Evolutionary conservation across 2,113 vertebrate species (phyloP), one percentile per base, ranked within the genome.

Genomic region (Sylvia atricapilla): DNA sequence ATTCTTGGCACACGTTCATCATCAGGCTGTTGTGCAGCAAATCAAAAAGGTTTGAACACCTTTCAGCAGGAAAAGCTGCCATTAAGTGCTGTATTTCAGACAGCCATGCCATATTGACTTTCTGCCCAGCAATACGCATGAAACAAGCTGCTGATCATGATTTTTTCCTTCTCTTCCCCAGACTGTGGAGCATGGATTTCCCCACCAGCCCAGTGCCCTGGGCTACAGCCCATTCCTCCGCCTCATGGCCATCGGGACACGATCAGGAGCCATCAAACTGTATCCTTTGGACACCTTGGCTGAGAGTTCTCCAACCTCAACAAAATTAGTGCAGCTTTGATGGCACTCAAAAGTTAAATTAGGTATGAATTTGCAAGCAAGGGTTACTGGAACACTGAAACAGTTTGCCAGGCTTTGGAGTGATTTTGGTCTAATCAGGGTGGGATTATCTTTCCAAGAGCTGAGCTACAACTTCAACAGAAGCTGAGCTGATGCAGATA

Each of bases 161-260:
- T 91, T 95, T 96, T 96, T 69, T 4, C 27, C 87, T 97, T 64
- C 68, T 94, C 96, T 94, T 49, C 59, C 13, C 43, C 96, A 99
- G 99, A 99, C 99, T 0, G 99, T 99, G 92, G 99, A 99, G 85
- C 99, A 99, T 98, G 99, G 99, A 72, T 99, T 99, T 97, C 99
- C 99, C 6, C 99, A 99, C 95, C 99, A 99, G 95, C 99, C 99
- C 95, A 99, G 99, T 6, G 99, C 99, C n/a, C 97, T 99, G 62
- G 99, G 99, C 67, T 99, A 98, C 76, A 99, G 99, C 95, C 97
- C 98, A 0, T 98, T 97, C 33, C 98, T 99, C 31, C 98, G 91
- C 52, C 98, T 99, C 72, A 98, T 99, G 98, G 99, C 99, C 95
- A 99, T 99, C 4, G 99, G 99, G 59, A 99, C 99, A 4, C 98